Percentiles rank a stretch among this genome's conserved stretches.
Evolutionary conservation across 2,888 invertebrate species (phyloP).

Genomic region (Rhagonycha lutea): DNA sequence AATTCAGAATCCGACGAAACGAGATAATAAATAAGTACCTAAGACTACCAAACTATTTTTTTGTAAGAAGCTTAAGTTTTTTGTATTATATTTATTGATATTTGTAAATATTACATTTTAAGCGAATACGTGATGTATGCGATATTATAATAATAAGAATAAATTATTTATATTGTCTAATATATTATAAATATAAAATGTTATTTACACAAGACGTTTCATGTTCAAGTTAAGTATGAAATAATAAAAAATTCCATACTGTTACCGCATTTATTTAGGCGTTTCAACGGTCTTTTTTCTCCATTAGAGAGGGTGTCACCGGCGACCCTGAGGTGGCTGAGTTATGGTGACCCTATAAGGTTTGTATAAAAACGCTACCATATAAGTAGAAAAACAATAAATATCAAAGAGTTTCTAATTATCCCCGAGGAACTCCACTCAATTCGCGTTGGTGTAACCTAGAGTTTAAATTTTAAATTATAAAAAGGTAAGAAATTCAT

Average conservation of each 20-base stretch:
- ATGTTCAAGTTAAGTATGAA: slow-evolving; percentile 47
- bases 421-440: not conserved
- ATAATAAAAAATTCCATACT: slow-evolving; percentile 42
- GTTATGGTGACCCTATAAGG: not conserved
- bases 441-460: not conserved
- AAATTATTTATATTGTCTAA: slow-evolving; percentile 33
- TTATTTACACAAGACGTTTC: slow-evolving; percentile 50
- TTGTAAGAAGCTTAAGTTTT: slow-evolving; percentile 39
- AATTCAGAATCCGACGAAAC: slow-evolving; percentile 33
- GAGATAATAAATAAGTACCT: slow-evolving; percentile 41
- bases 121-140: slow-evolving; percentile 36
- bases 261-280: slow-evolving; percentile 26
- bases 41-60: slow-evolving; percentile 38
- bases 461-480: not conserved
- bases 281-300: slow-evolving; percentile 7
- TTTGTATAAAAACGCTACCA: not conserved
- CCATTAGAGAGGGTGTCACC: not conserved
- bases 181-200: slow-evolving; percentile 43
- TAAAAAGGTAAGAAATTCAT: not conserved
- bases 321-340: too few species aligned
- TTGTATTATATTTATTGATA: slow-evolving; percentile 41
- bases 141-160: slow-evolving; percentile 31
- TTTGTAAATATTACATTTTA: slow-evolving; percentile 34
- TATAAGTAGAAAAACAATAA: not conserved
- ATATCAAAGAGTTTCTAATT: not conserved